Evolutionary conservation across 1,140 invertebrate genomes (phyloP), one percentile per base, ranked within the genome.

Genomic region (Brachionus rotundiformis): DNA sequence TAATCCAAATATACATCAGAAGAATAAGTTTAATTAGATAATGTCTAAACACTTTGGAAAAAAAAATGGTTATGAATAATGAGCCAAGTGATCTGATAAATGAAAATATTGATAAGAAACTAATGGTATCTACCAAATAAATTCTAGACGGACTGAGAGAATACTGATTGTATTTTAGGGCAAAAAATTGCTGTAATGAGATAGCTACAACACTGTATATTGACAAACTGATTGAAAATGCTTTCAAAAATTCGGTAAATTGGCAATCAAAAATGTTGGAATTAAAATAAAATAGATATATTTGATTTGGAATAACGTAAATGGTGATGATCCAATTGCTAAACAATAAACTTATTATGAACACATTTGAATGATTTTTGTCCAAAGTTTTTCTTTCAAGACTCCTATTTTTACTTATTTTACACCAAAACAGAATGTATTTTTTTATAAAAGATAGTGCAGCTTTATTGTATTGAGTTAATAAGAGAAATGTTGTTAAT

Each of bases 171-270:
- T 13, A 59, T 36, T 59, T 79, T 6, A 79, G 25, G 16, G 76
- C 76, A 19, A 79, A 33, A 54, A 79, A 79, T 11, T 49, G 19
- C 13, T 79, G 76, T 11, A 79, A 36, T 5, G 76, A 79, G 23
- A 79, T 23, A 19, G 76, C 76, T 19, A 79, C 76, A 36, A 79
- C 16, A 5, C 76, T 79, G 29, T 79, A 79, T 33, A 79, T 59
- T 8, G 76, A 79, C 29, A 59, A 27, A 27, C 47, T 79, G n/a
- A 79, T 6, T 16, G 47, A 54, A 39, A 59, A 79, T 0, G 76
- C 76, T 33, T 79, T 79, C 25, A 79, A 59, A 79, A 79, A 79
- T 41, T 79, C 76, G 16, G 27, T 59, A 23, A 63, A 36, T 25
- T 59, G 7, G 31, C 76, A 79, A 63, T 79, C 29, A 11, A 59